A percentile compares a stretch with the other conserved stretches of the same genome.
Conservation (phyloP, 2,888 invertebrate species). For the Andrena hattorfiana region DNA sequence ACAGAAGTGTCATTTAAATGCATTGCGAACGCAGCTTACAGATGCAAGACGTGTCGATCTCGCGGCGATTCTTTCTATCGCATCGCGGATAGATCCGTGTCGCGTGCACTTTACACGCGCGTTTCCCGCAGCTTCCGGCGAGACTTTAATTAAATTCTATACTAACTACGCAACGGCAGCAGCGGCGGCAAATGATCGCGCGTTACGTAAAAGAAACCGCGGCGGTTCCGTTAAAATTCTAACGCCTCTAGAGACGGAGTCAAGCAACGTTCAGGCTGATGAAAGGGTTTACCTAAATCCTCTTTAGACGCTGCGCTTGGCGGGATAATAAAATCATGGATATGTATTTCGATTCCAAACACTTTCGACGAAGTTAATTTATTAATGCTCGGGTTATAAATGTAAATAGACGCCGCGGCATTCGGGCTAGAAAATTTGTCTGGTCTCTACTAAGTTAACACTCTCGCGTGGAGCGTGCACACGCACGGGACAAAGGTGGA, state of each 20-base stretch:
- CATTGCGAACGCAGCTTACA: background rate
- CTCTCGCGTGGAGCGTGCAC: too few relatives aligned
- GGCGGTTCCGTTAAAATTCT: slow-evolving; percentile 14
- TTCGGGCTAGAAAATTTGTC: too few relatives aligned
- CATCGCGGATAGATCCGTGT: background rate
- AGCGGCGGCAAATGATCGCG: slow-evolving; percentile 32
- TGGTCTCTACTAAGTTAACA: too few relatives aligned
- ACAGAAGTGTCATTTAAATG: background rate
- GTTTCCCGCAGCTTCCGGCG: background rate
- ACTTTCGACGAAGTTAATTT: background rate
- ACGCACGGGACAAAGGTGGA: too few relatives aligned
- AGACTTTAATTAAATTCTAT: slow-evolving; percentile 22
- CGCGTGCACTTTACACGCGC: background rate
- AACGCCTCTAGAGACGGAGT: slow-evolving; percentile 45
- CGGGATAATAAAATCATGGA: slow-evolving; percentile 59
- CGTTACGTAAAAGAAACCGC: slow-evolving; percentile 24
- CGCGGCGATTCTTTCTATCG: background rate
- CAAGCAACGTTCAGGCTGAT: slow-evolving; percentile 40
- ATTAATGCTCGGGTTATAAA: background rate
- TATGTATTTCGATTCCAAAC: slow-evolving; percentile 38
- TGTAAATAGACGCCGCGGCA: background rate
- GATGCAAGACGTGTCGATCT: background rate
- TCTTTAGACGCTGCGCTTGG: slow-evolving; percentile 73
- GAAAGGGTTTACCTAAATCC: slow-evolving; percentile 72
- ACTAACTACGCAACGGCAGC: slow-evolving; percentile 22